Evolutionary conservation across 1,140 invertebrate species (phyloP), one percentile per base, ranked within the genome.

Genomic region (Heliconius hewitsoni): DNA sequence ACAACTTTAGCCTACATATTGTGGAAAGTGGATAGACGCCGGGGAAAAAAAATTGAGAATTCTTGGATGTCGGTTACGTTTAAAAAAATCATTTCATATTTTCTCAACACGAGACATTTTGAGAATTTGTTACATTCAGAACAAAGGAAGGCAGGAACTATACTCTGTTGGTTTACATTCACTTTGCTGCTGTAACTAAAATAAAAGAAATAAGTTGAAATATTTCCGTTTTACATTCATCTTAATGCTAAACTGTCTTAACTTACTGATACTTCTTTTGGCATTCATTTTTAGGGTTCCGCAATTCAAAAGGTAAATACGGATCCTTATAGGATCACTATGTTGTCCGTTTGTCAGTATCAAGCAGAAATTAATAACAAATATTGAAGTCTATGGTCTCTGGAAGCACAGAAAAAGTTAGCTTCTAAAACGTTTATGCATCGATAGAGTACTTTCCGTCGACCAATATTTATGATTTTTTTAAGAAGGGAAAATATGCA

Each of bases 1-100:
- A 71, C 75, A 76, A 71, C 39, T 76, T 71, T 76, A 76, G 60
- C 75, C 75, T 76, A 76, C 75, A 76, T 71, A 76, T 37, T 76
- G n/a, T 55, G 74, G 30, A 6, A 13, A 75, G 74, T 60, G 74
- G 46, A 60, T 66, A 27, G 75, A 71, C 42, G 60, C 42, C 27
- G 37, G 30, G 13, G 13, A 0, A n/a, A 60, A 23, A 60, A 76
- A 70, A 76, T 30, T 70, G 8, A 71, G 60, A 76, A 70, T 46
- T 66, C 57, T 71, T 76, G 60, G 50, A 76, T 76, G 75, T 71
- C 66, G 75, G 66, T 52, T 76, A 50, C 66, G 46, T 60, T 76
- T 76, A 23, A 76, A 76, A 76, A 71, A 70, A 70, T 37, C 42
- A 76, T 76, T 76, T 76, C 66, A 76, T 42, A 39, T 76, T 76